Base-by-base conservation (phyloP, 2,888 invertebrate genomes). In the Alsophila aescularia region DNA sequence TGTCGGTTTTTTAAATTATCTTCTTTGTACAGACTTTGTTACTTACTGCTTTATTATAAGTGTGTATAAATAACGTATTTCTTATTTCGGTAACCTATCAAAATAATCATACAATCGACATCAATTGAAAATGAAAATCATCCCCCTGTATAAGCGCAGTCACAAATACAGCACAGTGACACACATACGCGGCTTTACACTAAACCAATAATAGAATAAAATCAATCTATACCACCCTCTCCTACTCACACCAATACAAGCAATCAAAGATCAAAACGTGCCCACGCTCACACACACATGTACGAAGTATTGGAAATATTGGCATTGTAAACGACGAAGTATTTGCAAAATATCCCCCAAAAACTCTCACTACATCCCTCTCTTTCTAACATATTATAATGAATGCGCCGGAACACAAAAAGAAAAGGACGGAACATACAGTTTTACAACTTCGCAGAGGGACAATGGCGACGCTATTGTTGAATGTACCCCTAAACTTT, bases 131-230 rank as follows among this genome's bases (percentile, higher is more conserved):
- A 24, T 8, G 8, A 24, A 24, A 24, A 24, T 24, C 4, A 24
- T 5, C 87, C 68, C 0, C 77, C 85, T 81, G 69, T 90, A 81
- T 84, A 78, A 70, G 57, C 70, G 69, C 77, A 79, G 74, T 77
- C 70, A 70, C 66, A 73, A 81, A 79, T 80, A 74, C 85, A 88
- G 75, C 89, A 89, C 90, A 90, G 82, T 90, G 90, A 90, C 89
- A 90, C 86, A 90, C 84, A 90, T 89, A 90, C 89, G 90, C 69
- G 90, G 90, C 89, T 90, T 87, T 87, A 87, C 81, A 84, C 85
- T 90, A 90, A 90, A 90, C 90, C 90, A 90, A 90, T 90, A 91
- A 90, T 90, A 86, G 81, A 89, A 90, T 85, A 81, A 88, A 91
- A 90, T 89, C 90, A 90, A 90, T 90, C 89, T 79, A 87, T 85